Base-by-base conservation (phyloP, 1,140 invertebrate genomes). In the Bombus breviceps region DNA sequence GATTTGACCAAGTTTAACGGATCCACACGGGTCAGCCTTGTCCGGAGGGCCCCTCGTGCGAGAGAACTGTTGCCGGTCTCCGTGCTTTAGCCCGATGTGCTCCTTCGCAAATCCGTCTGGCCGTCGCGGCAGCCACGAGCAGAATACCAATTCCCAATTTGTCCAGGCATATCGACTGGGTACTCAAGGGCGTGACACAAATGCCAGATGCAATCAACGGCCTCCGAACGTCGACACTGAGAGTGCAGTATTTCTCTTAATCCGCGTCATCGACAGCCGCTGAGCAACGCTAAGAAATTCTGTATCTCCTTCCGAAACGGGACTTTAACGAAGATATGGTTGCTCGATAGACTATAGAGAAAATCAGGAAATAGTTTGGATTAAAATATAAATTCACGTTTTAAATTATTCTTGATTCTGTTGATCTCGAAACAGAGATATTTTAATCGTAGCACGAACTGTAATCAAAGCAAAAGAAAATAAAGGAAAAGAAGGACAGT, bases 121-220 rank as follows among this genome's bases (percentile, higher is more conserved):
- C 94, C 89, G 90, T 90, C 84, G 91, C 79, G 87, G 78, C 83
- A 86, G 87, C 81, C 90, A 88, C 90, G 91, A 86, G 37, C 91
- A 88, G 95, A 95, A 95, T 95, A 95, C 93, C 93, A 95, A 95
- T 94, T 93, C 87, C 91, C 94, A 93, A 94, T 95, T 94, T 93
- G 90, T 93, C 86, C 89, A 88, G 95, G 93, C 94, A 95, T 95
- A 95, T 95, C 95, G 94, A 93, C 94, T 94, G 90, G 93, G 91
- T 92, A 94, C 94, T 95, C 93, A 93, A 94, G 93, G 89, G 94
- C 95, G 95, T 95, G 95, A 95, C 95, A 95, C 93, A 95, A 95
- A 95, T 95, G 94, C 95, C 92, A 94, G 94, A 95, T 95, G 94
- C 94, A 95, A 95, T 95, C 95, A 95, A 82, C 92, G 88, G 85